A percentile compares a stretch with the other conserved stretches of the same genome.
phyloP scores from a whole-genome alignment of 1,140 invertebrate genomes.

The Reticulitermes speratus region DNA sequence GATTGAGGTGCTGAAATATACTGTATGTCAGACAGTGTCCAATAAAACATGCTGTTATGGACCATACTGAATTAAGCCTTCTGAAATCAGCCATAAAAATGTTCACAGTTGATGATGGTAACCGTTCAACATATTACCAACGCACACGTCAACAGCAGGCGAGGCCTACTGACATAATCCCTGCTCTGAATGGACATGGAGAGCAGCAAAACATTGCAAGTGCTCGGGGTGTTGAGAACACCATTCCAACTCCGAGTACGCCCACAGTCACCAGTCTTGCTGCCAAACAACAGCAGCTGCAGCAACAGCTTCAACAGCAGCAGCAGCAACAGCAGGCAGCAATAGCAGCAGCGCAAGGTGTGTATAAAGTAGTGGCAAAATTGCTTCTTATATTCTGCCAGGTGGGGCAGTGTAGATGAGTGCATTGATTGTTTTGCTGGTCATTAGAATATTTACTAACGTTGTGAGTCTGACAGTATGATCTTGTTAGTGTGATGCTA shows the following conservation, averaged over 20 bases:
- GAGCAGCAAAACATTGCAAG: not conserved
- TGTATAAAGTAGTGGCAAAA: not conserved
- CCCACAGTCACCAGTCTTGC: not conserved
- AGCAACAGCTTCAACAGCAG: conserved; percentile 38
- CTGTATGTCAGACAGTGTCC: too few species aligned
- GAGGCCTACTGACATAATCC: not conserved
- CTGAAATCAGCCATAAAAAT: too few species aligned
- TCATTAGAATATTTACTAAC: too few species aligned
- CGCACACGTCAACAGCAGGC: not conserved
- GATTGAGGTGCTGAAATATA: too few species aligned
- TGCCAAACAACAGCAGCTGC: conserved; percentile 23
- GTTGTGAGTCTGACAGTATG: too few species aligned
- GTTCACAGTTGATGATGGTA: not conserved
- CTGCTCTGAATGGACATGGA: conserved; percentile 18
- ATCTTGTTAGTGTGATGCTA: too few species aligned
- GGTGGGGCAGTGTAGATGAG: too few species aligned
- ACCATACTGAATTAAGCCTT: too few species aligned
- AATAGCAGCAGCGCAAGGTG: conserved; percentile 34
- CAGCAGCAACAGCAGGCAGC: conserved; percentile 39
- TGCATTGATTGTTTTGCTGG: not conserved
- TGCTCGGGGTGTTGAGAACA: conserved; percentile 25
- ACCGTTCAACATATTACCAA: not conserved
- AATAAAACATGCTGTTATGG: too few species aligned
- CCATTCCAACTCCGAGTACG: conserved; percentile 1
- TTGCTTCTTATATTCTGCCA: too few species aligned